These are phyloP conservation scores for Monopis laevigella DNA, from an alignment of 2,888 invertebrate species.

Conservation along the genomic window DNA sequence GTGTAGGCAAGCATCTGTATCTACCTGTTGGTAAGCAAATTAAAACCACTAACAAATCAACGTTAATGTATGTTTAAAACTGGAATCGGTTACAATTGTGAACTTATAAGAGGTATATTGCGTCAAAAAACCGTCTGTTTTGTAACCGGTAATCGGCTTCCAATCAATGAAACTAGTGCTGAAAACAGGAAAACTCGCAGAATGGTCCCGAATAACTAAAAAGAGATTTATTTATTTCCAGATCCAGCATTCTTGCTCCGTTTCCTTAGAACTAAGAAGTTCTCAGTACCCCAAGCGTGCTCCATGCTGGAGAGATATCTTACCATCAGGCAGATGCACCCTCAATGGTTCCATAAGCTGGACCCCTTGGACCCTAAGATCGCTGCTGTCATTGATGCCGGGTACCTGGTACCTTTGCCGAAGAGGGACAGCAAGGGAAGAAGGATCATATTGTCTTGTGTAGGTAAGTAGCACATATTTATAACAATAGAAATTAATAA, in stretches of 20 bases:
- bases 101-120: too few species aligned
- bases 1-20: too few species aligned
- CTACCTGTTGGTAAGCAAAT: too few species aligned
- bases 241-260: conserved; percentile 84
- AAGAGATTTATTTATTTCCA: conserved; percentile 30
- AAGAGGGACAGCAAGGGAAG: conserved; percentile 81
- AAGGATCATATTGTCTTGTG: conserved; percentile 80
- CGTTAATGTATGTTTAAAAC: too few species aligned
- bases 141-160: too few species aligned
- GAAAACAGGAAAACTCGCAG: too few species aligned
- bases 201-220: too few species aligned
- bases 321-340: conserved; percentile 84
- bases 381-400: conserved; percentile 81
- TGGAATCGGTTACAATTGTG: too few species aligned
- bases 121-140: too few species aligned
- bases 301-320: conserved; percentile 89
- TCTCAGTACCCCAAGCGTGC: conserved; percentile 85
- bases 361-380: conserved; percentile 83
- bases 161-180: too few species aligned
- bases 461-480: conserved; percentile 62
- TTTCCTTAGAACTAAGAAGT: conserved; percentile 88
- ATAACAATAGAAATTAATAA: not conserved
- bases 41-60: too few species aligned
- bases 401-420: conserved; percentile 78
- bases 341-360: conserved; percentile 85